Base-by-base conservation (phyloP, 1,140 invertebrate species). In the Plodia interpunctella region DNA sequence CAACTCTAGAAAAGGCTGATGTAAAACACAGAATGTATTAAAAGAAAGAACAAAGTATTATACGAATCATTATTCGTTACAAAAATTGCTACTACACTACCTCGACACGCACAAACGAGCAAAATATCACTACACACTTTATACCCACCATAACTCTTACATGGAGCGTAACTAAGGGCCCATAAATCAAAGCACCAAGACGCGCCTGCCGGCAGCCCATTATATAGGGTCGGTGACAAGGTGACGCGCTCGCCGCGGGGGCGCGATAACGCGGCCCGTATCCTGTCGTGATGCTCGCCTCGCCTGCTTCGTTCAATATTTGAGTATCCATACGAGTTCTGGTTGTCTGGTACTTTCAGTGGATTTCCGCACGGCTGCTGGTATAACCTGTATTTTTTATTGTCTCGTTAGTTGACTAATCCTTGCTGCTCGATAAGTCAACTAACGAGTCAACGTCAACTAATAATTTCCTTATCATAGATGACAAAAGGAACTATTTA, bases 191-290 rank as follows among this genome's bases (percentile, higher is more conserved):
- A 84, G 77, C 68, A 80, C 79, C 83, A 82, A 87, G 68, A 68
- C 49, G 21, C 18, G 55, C 59, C 53, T 53, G 54, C 55, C 72
- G 62, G 84, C 80, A 76, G 79, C 79, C 81, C 83, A 87, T 87
- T 87, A 87, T 80, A 84, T 68, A 77, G 81, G 76, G 78, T 83
- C 83, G 81, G 83, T 87, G 84, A 87, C 84, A 83, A 86, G 85
- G 83, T 88, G 85, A 86, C 84, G 79, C 70, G 74, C 72, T 69
- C 72, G 68, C 75, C 76, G 80, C 74, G 78, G 72, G 77, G 75
- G 78, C 74, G 82, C 81, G 78, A 78, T 80, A 76, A 78, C 79
- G 76, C 75, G 74, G 75, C 77, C 78, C 77, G 84, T 80, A 83
- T 80, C 80, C 77, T 74, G 80, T 72, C 74, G 74, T 74, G 77